Evolutionary conservation across 2,113 vertebrate species (phyloP), one percentile per base, ranked within the genome.

Genomic region (Hypomesus transpacificus): DNA sequence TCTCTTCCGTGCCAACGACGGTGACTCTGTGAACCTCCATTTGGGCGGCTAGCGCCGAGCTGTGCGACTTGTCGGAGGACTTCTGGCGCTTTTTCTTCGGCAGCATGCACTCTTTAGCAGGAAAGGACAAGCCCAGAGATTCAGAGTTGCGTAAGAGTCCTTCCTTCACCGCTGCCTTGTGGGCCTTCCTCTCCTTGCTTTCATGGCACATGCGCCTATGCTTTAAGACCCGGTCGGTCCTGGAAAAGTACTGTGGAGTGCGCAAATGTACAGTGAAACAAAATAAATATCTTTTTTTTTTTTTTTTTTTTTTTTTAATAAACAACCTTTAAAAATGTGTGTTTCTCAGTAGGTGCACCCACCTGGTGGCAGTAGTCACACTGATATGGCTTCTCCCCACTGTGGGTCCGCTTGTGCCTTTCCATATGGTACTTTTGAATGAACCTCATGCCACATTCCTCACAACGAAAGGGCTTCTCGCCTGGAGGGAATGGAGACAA

Each of bases 391-490:
- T 99, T 99, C 85, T 99, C 97, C 82, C 97, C 97, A 81, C 97
- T 99, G 76, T 99, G 97, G 66, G 97, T 99, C 85, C 97, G 94
- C 90, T 98, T 99, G 92, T 99, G 97, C 87, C 97, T 94, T 91
- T 99, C 95, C 97, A 99, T 98, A 84, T 99, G 97, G 80, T 99
- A 99, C 83, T 99, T 99, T 88, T 99, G 97, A 87, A 99, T 99
- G 89, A 99, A 99, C 84, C 95, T 94, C 97, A 99, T 99, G 78
- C 96, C 96, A 88, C 97, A 99, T 82, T 98, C 96, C 83, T 98
- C 96, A 82, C 97, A 99, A 80, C 94, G 95, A 91, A 98, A 99
- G 83, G 97, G 97, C 83, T 99, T 99, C 86, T 99, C 97, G 88
- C 97, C 97, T 99, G 34, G 39, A 46, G 39, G 2, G 11, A 1